phyloP scores from a whole-genome alignment of 2,113 vertebrate species.

The Fregetta grallaria region DNA sequence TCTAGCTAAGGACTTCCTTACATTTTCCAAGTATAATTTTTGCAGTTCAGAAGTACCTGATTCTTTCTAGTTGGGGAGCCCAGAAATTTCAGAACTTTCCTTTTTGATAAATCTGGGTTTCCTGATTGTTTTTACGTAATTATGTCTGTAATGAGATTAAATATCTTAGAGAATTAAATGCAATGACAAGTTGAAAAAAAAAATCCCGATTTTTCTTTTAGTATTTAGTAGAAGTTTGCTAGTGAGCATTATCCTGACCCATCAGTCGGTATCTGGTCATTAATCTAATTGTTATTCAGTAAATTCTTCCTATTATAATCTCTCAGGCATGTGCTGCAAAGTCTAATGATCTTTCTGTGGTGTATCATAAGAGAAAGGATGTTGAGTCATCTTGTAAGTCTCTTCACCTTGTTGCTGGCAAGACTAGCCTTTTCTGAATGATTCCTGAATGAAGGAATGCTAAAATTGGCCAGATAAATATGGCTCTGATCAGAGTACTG shows the following conservation, averaged over 20 bases:
- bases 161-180: background rate
- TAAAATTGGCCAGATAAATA: background rate
- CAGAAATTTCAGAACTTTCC: background rate
- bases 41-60: background rate
- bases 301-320: background rate
- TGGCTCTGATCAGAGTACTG: background rate
- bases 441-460: background rate
- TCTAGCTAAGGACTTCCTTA: background rate
- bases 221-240: background rate
- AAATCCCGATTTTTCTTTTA: background rate
- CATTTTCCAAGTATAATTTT: background rate
- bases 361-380: background rate
- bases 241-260: background rate
- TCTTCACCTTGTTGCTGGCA: background rate
- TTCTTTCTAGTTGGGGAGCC: background rate
- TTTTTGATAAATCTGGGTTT: background rate
- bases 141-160: background rate
- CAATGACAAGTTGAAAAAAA: background rate
- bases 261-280: background rate
- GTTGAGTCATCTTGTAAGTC: background rate
- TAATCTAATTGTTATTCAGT: background rate
- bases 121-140: background rate
- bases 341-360: background rate
- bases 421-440: background rate
- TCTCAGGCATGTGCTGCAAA: background rate